Evolutionary conservation across 2,797 vertebrate genomes (phyloP).

Genomic region (Falco novaeseelandiae): DNA sequence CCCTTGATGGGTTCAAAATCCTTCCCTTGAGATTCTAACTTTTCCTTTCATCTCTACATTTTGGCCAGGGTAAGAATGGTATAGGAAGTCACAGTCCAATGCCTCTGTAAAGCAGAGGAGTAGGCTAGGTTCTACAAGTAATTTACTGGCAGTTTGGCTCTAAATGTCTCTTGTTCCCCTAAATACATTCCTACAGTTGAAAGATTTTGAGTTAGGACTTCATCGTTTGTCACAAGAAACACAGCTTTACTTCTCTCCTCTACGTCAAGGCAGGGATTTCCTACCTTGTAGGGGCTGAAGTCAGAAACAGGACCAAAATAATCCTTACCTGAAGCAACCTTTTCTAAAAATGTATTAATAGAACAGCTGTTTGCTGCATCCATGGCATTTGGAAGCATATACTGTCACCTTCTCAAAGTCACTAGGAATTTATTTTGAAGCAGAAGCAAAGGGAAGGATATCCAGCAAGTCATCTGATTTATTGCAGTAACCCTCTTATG

Average conservation of each 20-base stretch:
- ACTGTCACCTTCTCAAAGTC: background rate
- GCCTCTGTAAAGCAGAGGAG: background rate
- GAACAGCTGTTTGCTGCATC: background rate
- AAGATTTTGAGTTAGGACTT: background rate
- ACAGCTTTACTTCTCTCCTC: background rate
- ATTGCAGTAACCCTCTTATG: background rate
- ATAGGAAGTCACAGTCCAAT: background rate
- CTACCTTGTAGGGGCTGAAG: background rate
- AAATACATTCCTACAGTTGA: background rate
- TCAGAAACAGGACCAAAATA: background rate
- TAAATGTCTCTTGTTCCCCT: background rate
- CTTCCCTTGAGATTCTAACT: background rate
- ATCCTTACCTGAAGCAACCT: background rate
- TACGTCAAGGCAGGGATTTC: background rate
- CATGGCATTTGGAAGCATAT: background rate
- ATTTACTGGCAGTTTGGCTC: background rate
- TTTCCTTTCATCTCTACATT: background rate
- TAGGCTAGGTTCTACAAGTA: background rate
- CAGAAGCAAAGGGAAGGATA: background rate
- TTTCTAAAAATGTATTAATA: background rate
- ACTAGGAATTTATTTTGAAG: constrained; percentile 27
- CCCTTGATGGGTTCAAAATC: background rate
- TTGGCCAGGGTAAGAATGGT: background rate
- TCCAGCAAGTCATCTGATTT: constrained; percentile 24
- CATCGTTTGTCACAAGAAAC: background rate